phyloP scores from a whole-genome alignment of 2,888 invertebrate species.

The Hololepta plana region DNA sequence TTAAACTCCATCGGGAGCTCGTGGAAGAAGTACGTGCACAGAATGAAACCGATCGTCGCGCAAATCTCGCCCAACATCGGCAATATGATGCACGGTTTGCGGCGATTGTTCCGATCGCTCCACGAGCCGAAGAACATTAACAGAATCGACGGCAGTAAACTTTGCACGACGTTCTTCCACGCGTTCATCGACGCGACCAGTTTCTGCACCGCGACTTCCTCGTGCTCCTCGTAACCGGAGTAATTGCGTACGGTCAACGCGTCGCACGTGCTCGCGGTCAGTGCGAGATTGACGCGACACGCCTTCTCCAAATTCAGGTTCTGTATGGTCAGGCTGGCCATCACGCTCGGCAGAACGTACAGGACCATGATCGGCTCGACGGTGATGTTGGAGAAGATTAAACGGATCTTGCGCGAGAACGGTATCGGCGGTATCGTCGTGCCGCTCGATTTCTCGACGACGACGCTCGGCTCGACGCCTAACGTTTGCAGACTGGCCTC shows the following conservation, averaged over 20 bases:
- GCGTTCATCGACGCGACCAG: slow-evolving; percentile 58
- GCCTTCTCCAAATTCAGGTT: slow-evolving; percentile 36
- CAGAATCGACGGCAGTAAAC: slow-evolving; percentile 54
- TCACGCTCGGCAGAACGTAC: slow-evolving; percentile 35
- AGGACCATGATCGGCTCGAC: slow-evolving; percentile 45
- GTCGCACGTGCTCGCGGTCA: slow-evolving; percentile 26
- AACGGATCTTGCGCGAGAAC: slow-evolving; percentile 31
- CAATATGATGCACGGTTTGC: slow-evolving; percentile 58
- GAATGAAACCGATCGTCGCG: slow-evolving; percentile 27
- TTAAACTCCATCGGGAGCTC: slow-evolving; percentile 33
- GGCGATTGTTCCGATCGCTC: slow-evolving; percentile 41
- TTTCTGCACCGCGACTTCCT: slow-evolving; percentile 34
- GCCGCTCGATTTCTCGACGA: slow-evolving; percentile 9
- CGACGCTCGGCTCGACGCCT: slow-evolving; percentile 26
- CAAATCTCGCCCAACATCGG: slow-evolving; percentile 58
- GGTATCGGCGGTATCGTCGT: slow-evolving; percentile 4
- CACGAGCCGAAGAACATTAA: slow-evolving; percentile 63
- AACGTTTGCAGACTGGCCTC: slow-evolving; percentile 22
- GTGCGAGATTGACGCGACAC: slow-evolving; percentile 30
- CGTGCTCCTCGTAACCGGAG: slow-evolving; percentile 12
- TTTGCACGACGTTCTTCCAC: slow-evolving; percentile 66
- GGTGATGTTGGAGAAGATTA: slow-evolving; percentile 38
- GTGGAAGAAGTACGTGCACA: slow-evolving; percentile 32
- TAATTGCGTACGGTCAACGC: slow-evolving; percentile 16
- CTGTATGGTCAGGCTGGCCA: slow-evolving; percentile 26